Evolutionary conservation across 2,888 invertebrate species (phyloP).

Genomic region (Trachelus tabidus): DNA sequence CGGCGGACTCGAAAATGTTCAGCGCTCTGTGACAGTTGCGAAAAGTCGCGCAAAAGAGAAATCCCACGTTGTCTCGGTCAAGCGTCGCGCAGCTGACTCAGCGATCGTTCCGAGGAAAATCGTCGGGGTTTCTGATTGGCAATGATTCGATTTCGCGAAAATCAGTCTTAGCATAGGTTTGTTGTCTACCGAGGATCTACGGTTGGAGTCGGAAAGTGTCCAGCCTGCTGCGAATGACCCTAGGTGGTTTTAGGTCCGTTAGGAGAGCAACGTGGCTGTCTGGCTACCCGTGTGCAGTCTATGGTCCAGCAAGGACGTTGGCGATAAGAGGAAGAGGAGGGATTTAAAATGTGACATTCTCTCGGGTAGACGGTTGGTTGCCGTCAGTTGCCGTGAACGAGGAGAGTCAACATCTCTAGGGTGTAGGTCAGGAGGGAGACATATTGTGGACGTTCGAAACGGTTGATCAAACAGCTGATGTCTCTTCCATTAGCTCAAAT

Average conservation of each 20-base stretch:
- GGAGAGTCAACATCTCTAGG: constrained; percentile 59
- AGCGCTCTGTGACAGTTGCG: constrained; percentile 29
- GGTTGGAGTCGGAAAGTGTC: neutral
- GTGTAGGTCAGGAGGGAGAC: constrained; percentile 62
- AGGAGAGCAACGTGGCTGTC: neutral
- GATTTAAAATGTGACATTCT: neutral
- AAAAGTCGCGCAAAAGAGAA: constrained; percentile 8
- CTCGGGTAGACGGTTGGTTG: neutral
- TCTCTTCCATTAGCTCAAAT: constrained; percentile 64
- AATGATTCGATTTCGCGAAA: neutral
- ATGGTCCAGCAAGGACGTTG: neutral
- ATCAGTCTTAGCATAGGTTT: no score
- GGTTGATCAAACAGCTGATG: constrained; percentile 62
- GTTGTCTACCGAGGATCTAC: neutral
- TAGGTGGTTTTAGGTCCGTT: neutral
- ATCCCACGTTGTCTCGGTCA: constrained; percentile 7
- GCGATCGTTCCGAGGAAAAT: neutral
- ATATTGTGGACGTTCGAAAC: constrained; percentile 27
- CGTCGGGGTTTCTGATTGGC: neutral
- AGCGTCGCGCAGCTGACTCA: neutral
- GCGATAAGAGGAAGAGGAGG: neutral
- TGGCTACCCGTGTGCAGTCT: no score
- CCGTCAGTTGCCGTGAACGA: constrained; percentile 41
- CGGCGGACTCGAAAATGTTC: constrained; percentile 32
- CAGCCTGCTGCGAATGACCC: no score